Evolutionary conservation across 2,888 invertebrate species (phyloP).

Genomic region (Meta bourneti): DNA sequence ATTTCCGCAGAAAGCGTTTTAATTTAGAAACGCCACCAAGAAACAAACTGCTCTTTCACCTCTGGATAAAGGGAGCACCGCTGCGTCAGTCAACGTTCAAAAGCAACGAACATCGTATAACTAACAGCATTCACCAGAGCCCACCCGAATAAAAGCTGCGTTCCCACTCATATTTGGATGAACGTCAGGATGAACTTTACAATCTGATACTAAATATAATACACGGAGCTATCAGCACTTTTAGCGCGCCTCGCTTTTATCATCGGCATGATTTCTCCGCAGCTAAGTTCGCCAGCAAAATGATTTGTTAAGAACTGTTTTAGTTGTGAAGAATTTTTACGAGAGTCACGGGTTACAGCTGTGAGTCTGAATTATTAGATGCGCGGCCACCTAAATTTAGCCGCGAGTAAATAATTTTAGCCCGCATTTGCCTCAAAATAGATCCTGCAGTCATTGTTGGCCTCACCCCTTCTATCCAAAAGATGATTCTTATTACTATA

Average conservation of each 20-base stretch:
- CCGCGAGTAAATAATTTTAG: slow-evolving; percentile 59
- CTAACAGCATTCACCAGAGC: too few relatives aligned
- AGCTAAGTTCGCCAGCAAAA: neutral
- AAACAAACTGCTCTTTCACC: too few relatives aligned
- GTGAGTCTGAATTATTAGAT: slow-evolving; percentile 60
- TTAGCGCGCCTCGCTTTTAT: slow-evolving; percentile 17
- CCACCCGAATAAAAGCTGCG: too few relatives aligned
- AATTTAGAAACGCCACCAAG: too few relatives aligned
- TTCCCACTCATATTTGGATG: too few relatives aligned
- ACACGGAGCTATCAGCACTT: neutral
- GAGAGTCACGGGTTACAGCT: slow-evolving; percentile 32
- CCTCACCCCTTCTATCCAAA: slow-evolving; percentile 43
- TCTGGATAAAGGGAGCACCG: too few relatives aligned
- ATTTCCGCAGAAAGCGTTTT: too few relatives aligned
- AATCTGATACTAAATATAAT: slow-evolving; percentile 31
- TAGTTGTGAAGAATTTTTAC: slow-evolving; percentile 55
- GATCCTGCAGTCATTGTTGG: slow-evolving; percentile 46
- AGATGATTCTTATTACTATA: slow-evolving; percentile 60
- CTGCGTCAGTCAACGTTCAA: too few relatives aligned
- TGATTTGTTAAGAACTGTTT: slow-evolving; percentile 57
- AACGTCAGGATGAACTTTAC: neutral
- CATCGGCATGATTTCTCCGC: neutral
- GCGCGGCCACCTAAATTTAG: slow-evolving; percentile 48
- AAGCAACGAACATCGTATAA: too few relatives aligned
- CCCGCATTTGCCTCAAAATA: slow-evolving; percentile 42